These are phyloP conservation scores for Bellardia bayeri DNA, from an alignment of 2,888 invertebrate species.

Conservation along the genomic window DNA sequence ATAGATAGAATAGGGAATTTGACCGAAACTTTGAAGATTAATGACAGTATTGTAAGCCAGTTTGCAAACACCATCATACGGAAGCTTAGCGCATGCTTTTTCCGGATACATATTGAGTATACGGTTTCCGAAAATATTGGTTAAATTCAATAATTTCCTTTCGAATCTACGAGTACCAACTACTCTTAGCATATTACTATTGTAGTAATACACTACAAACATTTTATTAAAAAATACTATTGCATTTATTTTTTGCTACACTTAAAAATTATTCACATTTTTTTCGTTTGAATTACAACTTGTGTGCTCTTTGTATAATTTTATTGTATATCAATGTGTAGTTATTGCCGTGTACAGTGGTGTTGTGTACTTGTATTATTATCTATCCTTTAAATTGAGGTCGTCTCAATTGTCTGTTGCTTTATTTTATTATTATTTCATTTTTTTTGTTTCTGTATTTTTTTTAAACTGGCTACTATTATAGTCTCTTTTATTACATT, in stretches of 20 bases:
- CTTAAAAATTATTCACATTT: conserved; percentile 38
- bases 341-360: conserved; percentile 6
- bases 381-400: conserved; percentile 70
- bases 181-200: conserved; percentile 18
- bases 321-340: conserved; percentile 26
- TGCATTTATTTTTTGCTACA: conserved; percentile 43
- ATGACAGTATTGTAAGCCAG: too few relatives aligned
- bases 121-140: too few relatives aligned
- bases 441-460: conserved; percentile 22
- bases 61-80: too few relatives aligned
- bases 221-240: neutral
- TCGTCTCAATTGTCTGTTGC: conserved; percentile 70
- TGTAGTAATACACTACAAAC: neutral
- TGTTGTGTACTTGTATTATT: conserved; percentile 47
- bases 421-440: conserved; percentile 66
- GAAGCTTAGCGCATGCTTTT: too few relatives aligned
- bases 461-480: neutral
- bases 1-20: too few relatives aligned
- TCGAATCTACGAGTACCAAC: too few relatives aligned
- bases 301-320: conserved; percentile 40
- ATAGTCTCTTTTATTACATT: conserved; percentile 39
- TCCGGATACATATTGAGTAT: too few relatives aligned
- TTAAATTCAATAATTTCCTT: too few relatives aligned
- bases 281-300: conserved; percentile 50
- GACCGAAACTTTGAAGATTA: too few relatives aligned